Conservation (phyloP, 2,797 vertebrate genomes). For the Gila robusta region DNA sequence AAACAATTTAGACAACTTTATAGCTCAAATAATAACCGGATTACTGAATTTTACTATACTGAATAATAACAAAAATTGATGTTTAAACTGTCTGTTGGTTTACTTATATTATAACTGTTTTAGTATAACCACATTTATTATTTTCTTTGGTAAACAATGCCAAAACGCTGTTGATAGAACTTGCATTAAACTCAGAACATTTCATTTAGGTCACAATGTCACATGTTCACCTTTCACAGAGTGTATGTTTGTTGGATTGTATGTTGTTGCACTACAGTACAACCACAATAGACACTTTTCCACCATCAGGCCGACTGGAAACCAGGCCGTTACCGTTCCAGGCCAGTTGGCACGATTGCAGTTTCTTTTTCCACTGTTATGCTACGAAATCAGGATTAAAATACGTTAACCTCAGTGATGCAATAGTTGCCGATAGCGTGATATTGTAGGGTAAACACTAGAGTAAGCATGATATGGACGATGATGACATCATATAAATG, state of each 20-base stretch:
- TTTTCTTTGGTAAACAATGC: background rate
- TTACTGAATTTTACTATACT: background rate
- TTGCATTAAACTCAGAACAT: background rate
- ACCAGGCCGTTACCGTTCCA: background rate
- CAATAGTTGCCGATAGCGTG: background rate
- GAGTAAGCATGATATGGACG: constrained; percentile 1
- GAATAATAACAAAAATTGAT: background rate
- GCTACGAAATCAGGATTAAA: background rate
- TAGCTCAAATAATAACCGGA: background rate
- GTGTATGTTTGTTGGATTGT: constrained; percentile 1
- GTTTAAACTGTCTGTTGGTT: background rate
- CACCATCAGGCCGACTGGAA: background rate
- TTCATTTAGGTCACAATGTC: background rate
- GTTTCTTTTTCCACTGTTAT: constrained; percentile 34
- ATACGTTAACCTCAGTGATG: constrained; percentile 18
- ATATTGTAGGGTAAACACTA: constrained; percentile 29
- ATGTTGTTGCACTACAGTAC: background rate
- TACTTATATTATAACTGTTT: background rate
- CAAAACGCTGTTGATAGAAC: background rate
- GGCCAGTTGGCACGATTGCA: background rate
- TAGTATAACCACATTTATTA: background rate
- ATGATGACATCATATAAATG: background rate
- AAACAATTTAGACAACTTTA: background rate
- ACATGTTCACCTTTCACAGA: constrained; percentile 1
- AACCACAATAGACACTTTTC: background rate